Conservation (phyloP, 2,797 vertebrate species). For the Sebastes matsubarae region DNA sequence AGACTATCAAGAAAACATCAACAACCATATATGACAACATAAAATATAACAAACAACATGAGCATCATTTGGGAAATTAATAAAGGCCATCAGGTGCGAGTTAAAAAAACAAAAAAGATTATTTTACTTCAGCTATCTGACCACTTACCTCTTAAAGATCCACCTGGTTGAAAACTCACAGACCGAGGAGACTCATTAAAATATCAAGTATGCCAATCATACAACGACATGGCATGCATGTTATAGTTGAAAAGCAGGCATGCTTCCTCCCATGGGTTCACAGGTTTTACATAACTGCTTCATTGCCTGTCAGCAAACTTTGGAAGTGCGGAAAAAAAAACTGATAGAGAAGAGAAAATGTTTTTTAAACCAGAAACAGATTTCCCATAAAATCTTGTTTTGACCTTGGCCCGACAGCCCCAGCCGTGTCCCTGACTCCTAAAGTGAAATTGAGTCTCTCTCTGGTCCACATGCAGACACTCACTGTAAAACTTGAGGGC, state of each 20-base stretch:
- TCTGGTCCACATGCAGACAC: constrained; percentile 38
- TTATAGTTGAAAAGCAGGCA: constrained; percentile 17
- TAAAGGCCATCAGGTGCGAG: too few relatives aligned
- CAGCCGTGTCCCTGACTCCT: constrained; percentile 33
- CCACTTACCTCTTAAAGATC: not conserved
- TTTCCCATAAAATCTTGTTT: constrained; percentile 69
- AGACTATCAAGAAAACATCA: too few relatives aligned
- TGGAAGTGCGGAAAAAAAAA: constrained; percentile 6
- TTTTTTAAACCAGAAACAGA: constrained; percentile 66
- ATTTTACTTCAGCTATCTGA: not conserved
- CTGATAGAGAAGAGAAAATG: constrained; percentile 32
- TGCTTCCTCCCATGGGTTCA: constrained; percentile 45
- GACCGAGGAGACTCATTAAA: constrained; percentile 22
- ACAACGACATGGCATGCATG: constrained; percentile 24
- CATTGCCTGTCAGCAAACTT: constrained; percentile 51
- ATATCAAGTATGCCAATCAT: constrained; percentile 20
- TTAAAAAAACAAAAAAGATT: too few relatives aligned
- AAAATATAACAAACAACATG: too few relatives aligned
- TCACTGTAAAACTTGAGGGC: constrained; percentile 60
- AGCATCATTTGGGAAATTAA: too few relatives aligned
- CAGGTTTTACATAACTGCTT: constrained; percentile 50
- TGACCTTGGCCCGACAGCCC: constrained; percentile 46
- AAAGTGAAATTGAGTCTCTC: constrained; percentile 50
- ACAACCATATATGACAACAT: too few relatives aligned
- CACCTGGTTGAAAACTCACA: not conserved